Base-by-base conservation (phyloP, 2,797 vertebrate genomes). In the Heteromormyrus szaboi region DNA sequence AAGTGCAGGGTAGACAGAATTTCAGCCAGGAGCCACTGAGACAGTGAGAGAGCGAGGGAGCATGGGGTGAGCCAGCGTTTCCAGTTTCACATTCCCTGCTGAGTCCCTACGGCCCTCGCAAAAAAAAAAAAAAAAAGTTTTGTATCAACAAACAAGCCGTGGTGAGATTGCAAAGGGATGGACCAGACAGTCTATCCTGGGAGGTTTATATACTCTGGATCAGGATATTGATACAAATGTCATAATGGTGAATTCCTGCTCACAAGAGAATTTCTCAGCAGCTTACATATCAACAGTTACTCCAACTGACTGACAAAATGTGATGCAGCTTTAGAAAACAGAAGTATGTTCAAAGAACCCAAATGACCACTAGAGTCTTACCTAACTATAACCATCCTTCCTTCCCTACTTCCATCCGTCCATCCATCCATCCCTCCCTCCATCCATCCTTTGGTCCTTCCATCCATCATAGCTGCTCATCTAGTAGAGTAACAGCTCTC, bases 1-100 rank as follows among this genome's bases (percentile, higher is more conserved):
- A 89, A 22, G 89, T 88, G 90, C 92, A 91, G 92, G 91, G 91
- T 89, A 90, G 89, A 90, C 83, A 65, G 89, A 92, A 89, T 87
- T 86, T 19, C 46, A 89, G 92, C 93, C 93, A 85, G 54, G 65
- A 88, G 76, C 81, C 48, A 87, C 86, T 5, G 51, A 89, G 76
- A 19, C 84, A 48, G 85, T 17, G 50, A n/a, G 87, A 81, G 59
- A 46, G 56, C 17, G n/a, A 25, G 8, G n/a, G 59, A 76, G 25
- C 11, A 44, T n/a, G 9, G 29, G 86, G 56, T 88, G 87, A 90
- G 48, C 81, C 37, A 83, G 53, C 65, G 85, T 89, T 88, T 90
- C 50, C 89, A 79, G 51, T 86, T 88, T 88, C 90, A 89, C 48
- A 9, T 62, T 68, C 56, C 33, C 46, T 22, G 25, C 72, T n/a